Conservation (phyloP, 1,140 invertebrate genomes). For the Manduca sexta region DNA sequence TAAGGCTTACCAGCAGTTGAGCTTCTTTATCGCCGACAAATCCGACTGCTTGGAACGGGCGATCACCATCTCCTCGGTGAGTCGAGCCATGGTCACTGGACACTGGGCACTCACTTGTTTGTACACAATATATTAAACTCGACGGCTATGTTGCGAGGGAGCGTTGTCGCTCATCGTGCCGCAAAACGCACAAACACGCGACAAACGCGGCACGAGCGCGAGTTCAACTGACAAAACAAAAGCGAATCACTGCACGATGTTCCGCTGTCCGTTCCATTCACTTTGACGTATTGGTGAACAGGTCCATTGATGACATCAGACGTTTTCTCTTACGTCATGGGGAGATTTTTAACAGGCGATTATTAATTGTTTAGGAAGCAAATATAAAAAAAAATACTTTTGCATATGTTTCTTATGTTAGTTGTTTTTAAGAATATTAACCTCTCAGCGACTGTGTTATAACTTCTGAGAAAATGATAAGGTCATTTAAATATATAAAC, state of each 20-base stretch:
- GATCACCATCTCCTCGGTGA: slow-evolving; percentile 94
- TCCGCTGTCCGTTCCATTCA: too few species aligned
- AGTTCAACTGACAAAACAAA: slow-evolving; percentile 24
- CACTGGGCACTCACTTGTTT: slow-evolving; percentile 37
- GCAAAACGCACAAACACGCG: slow-evolving; percentile 12
- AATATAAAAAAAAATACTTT: too few species aligned
- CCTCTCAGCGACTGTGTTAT: too few species aligned
- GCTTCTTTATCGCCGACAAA: slow-evolving; percentile 85
- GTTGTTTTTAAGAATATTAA: too few species aligned
- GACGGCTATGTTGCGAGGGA: background rate
- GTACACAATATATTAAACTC: background rate
- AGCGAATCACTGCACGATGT: background rate
- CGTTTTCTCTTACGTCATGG: too few species aligned
- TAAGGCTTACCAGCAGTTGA: slow-evolving; percentile 88
- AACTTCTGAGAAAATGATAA: too few species aligned
- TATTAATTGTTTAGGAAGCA: too few species aligned
- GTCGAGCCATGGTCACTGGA: slow-evolving; percentile 79
- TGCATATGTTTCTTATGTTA: too few species aligned
- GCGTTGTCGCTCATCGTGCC: slow-evolving; percentile 38
- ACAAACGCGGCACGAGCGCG: slow-evolving; percentile 5
- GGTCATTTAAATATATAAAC: too few species aligned
- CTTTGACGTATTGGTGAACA: too few species aligned
- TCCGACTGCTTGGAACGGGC: slow-evolving; percentile 91
- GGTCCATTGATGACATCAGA: too few species aligned
- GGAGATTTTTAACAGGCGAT: too few species aligned